Evolutionary conservation across 1,140 invertebrate genomes (phyloP), one percentile per base, ranked within the genome.

Genomic region (Drosophila truncata): DNA sequence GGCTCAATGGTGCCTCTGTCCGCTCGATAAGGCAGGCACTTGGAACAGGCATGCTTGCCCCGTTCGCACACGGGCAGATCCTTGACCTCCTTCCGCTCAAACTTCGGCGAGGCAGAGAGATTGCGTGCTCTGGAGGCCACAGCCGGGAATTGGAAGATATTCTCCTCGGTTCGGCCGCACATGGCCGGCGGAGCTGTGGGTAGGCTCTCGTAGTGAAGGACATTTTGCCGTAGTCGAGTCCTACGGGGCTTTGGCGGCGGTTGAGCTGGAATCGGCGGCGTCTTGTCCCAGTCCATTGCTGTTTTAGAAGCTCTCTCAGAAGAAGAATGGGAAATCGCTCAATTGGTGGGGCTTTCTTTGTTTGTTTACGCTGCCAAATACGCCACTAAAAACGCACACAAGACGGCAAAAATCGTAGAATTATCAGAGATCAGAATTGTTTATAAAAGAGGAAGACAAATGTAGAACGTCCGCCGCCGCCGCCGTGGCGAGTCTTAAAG

Each of bases 381-480:
- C 70, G 81, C 85, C 85, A 90, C 85, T 90, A 90, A 80, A 90
- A 85, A 81, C 62, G 75, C 70, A 85, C 85, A 80, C 69, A 84
- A 78, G 80, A 76, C 83, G 70, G 78, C 80, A 90, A 77, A 77
- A 72, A 84, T 79, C 74, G 73, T 67, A 90, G 78, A 90, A 90
- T 87, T 84, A 87, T 87, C 78, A 76, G 84, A 90, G 84, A 88
- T 87, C 85, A 82, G 78, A 90, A 82, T 90, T 90, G 85, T 90
- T 90, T 90, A 90, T 90, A 90, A 73, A 90, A 90, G 85, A 90
- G 86, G 85, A 90, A 90, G 85, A 90, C 78, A 90, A 78, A 90
- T 90, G 85, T 90, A 62, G 74, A 82, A 88, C 85, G 85, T 85
- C 85, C 78, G 85, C 78, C 77, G 60, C 78, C 76, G 59, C 62